A percentile compares a stretch with the other conserved stretches of the same genome.
These are phyloP conservation scores for Engystomops pustulosus DNA, from an alignment of 2,113 vertebrate species.

Conservation along the genomic window DNA sequence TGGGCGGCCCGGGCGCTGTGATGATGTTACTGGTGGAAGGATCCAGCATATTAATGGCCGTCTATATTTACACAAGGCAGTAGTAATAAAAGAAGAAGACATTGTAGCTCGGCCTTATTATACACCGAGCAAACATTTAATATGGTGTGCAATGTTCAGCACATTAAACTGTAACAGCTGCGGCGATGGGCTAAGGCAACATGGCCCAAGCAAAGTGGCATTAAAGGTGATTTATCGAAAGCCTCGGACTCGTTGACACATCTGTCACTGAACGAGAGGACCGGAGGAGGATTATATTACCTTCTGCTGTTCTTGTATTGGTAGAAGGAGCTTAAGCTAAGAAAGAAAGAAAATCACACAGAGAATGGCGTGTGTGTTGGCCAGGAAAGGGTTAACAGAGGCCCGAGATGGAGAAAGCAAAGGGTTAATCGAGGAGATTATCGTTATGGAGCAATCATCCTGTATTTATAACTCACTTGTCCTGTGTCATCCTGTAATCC, in stretches of 20 bases:
- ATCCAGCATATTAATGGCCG: slow-evolving; percentile 12
- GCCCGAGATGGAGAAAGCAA: not conserved
- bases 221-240: slow-evolving; percentile 53
- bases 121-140: slow-evolving; percentile 56
- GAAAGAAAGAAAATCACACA: not conserved
- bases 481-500: no score
- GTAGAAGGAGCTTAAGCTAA: not conserved
- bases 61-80: slow-evolving; percentile 23
- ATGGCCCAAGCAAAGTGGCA: slow-evolving; percentile 9
- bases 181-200: slow-evolving; percentile 12
- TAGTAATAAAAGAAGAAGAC: not conserved
- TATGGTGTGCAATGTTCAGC: slow-evolving; percentile 1
- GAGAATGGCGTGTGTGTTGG: not conserved
- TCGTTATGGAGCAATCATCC: no score
- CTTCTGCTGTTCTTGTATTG: slow-evolving; percentile 7
- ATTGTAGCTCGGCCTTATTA: slow-evolving; percentile 11
- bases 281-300: slow-evolving; percentile 33
- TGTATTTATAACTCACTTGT: no score
- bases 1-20: no score
- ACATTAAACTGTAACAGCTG: slow-evolving; percentile 58
- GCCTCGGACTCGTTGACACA: slow-evolving; percentile 21
- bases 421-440: no score
- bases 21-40: not conserved
- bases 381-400: not conserved
- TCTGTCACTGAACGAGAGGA: slow-evolving; percentile 17